These are phyloP conservation scores for Euwallacea similis DNA, from an alignment of 1,140 invertebrate genomes.

Conservation along the genomic window DNA sequence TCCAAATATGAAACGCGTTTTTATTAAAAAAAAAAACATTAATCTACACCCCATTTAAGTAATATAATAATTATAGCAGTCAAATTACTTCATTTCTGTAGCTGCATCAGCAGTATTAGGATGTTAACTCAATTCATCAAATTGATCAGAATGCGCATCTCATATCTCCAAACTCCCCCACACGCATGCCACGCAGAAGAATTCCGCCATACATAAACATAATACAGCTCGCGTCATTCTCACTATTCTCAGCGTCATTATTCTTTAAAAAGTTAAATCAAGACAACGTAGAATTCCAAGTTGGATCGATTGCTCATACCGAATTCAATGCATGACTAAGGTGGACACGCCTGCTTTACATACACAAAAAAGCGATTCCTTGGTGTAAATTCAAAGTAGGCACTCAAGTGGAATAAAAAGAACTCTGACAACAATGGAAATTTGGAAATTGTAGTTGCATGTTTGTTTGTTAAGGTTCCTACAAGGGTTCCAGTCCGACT, in stretches of 20 bases:
- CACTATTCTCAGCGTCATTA: not conserved
- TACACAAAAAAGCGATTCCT: constrained; percentile 12
- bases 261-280: constrained; percentile 10
- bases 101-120: too few relatives aligned
- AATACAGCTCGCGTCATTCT: constrained; percentile 2
- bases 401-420: not conserved
- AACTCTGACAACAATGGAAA: not conserved
- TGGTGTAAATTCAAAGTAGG: constrained; percentile 25
- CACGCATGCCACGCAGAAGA: constrained; percentile 7
- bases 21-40: too few relatives aligned
- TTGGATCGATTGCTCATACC: constrained; percentile 19
- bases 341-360: constrained; percentile 19
- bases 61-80: too few relatives aligned
- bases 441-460: too few relatives aligned
- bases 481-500: too few relatives aligned
- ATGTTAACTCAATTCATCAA: too few relatives aligned
- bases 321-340: constrained; percentile 22
- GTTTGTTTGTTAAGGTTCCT: too few relatives aligned
- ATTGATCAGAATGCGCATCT: too few relatives aligned
- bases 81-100: too few relatives aligned
- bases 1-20: too few relatives aligned
- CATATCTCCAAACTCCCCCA: not conserved
- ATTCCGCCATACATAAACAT: constrained; percentile 9
- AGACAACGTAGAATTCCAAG: constrained; percentile 4
- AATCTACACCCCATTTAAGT: too few relatives aligned